phyloP scores from a whole-genome alignment of 2,113 vertebrate species.

The Thryonomys swinderianus region DNA sequence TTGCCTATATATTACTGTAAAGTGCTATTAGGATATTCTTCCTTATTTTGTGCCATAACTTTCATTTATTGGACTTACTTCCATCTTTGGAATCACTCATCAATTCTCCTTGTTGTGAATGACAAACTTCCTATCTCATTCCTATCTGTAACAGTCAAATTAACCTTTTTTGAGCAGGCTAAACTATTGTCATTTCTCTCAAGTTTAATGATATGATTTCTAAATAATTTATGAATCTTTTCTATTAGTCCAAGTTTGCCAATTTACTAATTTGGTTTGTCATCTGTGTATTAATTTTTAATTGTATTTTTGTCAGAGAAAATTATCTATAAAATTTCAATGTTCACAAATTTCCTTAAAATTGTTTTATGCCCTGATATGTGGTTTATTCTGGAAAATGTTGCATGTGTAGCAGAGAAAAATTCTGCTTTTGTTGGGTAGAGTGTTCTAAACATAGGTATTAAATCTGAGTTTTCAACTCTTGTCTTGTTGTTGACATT shows the following conservation, averaged over 20 bases:
- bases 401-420: background rate
- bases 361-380: background rate
- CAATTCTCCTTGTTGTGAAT: background rate
- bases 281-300: background rate
- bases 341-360: background rate
- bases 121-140: background rate
- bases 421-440: background rate
- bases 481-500: background rate
- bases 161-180: background rate
- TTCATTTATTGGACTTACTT: background rate
- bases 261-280: background rate
- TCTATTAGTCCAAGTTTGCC: background rate
- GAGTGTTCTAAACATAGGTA: background rate
- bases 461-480: background rate
- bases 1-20: background rate
- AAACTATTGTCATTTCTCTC: background rate
- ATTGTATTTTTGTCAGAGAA: conserved; percentile 18
- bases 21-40: background rate
- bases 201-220: background rate
- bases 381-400: background rate
- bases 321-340: background rate
- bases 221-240: background rate
- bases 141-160: background rate
- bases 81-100: background rate
- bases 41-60: background rate